Evolutionary conservation across 2,113 vertebrate genomes (phyloP), one percentile per base, ranked within the genome.

Genomic region (Cebus imitator): DNA sequence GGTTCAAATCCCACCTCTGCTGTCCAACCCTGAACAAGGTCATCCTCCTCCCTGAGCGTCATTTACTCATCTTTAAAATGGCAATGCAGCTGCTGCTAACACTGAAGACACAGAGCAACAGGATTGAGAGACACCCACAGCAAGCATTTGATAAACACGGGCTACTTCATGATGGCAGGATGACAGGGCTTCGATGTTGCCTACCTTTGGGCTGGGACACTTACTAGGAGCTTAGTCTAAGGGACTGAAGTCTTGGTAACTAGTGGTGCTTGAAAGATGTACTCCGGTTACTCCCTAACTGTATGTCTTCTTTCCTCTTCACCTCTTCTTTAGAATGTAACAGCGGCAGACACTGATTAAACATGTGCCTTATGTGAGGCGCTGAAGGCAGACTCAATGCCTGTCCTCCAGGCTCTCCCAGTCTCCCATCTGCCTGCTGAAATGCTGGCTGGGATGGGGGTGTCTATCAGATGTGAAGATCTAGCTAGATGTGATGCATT

Each of bases 401-500:
- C 37, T 18, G 55, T 23, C 35, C 21, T 37, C 72, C 32, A 16
- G 12, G 11, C 43, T 58, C n/a, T 66, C 45, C 52, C 7, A 7
- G 27, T n/a, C 25, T 68, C 37, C 3, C 0, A 10, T 8, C 35
- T 14, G 81, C 55, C 37, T 30, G 55, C 13, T 30, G 25, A 18
- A 57, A 43, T 0, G 5, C 48, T 37, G 20, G 18, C 80, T 6
- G 50, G 81, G 43, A 64, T 3, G 13, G 9, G 17, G 23, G 64
- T 52, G 45, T 43, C n/a, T 43, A 13, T 3, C n/a, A 27, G 23
- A 48, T 8, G 18, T 35, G 8, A 11, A 35, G 0, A 3, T 10
- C 0, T 8, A 37, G 11, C 20, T 32, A 21, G 66, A 73, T 10
- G 16, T 1, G 14, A 52, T 14, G 5, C 16, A 16, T 30, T 10